A percentile compares a stretch with the other conserved stretches of the same genome.
phyloP scores from a whole-genome alignment of 2,888 invertebrate genomes.

The Lithophane ornitopus region DNA sequence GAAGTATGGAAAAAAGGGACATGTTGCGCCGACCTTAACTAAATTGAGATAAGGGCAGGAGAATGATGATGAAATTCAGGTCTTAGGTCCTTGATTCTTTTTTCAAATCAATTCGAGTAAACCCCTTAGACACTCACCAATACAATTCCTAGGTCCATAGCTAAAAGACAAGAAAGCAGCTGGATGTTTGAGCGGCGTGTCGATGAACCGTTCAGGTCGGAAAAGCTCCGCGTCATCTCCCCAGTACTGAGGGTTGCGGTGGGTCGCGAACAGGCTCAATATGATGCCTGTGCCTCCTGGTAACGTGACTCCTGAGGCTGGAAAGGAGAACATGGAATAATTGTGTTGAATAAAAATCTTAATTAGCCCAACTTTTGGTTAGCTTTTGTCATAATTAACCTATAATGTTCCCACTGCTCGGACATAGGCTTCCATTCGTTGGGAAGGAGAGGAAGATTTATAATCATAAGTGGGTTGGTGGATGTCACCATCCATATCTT shows the following conservation, averaged over 20 bases:
- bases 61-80: no score
- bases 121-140: slow-evolving; percentile 66
- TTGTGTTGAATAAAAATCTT: neutral
- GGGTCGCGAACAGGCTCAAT: slow-evolving; percentile 57
- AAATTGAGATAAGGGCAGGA: no score
- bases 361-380: neutral
- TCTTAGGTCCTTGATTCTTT: no score
- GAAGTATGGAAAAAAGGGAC: no score
- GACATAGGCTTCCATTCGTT: neutral
- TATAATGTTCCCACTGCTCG: neutral
- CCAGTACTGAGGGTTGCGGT: slow-evolving; percentile 79
- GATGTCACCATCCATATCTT: neutral
- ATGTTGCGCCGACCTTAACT: no score
- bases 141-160: slow-evolving; percentile 72
- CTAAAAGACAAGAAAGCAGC: slow-evolving; percentile 74
- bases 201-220: slow-evolving; percentile 78
- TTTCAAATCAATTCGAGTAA: neutral
- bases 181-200: slow-evolving; percentile 66
- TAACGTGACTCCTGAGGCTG: slow-evolving; percentile 47
- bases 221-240: slow-evolving; percentile 76
- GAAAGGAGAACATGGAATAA: neutral
- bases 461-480: neutral
- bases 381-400: neutral
- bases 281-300: slow-evolving; percentile 45
- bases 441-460: no score